Conservation (phyloP, 2,797 vertebrate genomes). For the Sebastes matsubarae region DNA sequence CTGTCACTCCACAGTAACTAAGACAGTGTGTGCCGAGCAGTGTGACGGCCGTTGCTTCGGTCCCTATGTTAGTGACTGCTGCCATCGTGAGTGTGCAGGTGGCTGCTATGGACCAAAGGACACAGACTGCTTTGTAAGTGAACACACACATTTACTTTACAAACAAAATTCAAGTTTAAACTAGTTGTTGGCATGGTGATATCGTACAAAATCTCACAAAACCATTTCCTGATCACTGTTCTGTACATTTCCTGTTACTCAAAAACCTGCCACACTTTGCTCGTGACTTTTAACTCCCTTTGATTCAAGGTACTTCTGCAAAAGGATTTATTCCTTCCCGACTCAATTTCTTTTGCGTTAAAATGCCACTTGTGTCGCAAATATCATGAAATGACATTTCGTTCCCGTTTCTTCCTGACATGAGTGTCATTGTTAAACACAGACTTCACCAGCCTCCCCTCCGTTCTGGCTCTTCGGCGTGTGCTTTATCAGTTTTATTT, state of each 20-base stretch:
- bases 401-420: constrained; percentile 39
- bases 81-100: constrained; percentile 96
- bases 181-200: neutral
- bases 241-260: constrained; percentile 3
- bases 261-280: neutral
- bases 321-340: neutral
- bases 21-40: constrained; percentile 96
- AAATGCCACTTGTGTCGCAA: constrained; percentile 42
- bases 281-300: neutral
- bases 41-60: constrained; percentile 97
- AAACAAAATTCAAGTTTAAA: neutral
- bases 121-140: constrained; percentile 96
- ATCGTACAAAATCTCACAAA: neutral
- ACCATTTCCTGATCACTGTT: neutral
- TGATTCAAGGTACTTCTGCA: neutral
- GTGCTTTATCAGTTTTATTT: constrained; percentile 25
- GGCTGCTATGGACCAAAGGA: constrained; percentile 97
- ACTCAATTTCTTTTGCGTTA: constrained; percentile 1
- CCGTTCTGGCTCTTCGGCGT: neutral
- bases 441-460: neutral
- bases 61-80: constrained; percentile 97
- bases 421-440: constrained; percentile 40
- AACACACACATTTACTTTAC: neutral
- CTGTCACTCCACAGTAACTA: constrained; percentile 86
- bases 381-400: constrained; percentile 44